Conservation (phyloP, 2,113 vertebrate species). For the Hemibagrus wyckioides region DNA sequence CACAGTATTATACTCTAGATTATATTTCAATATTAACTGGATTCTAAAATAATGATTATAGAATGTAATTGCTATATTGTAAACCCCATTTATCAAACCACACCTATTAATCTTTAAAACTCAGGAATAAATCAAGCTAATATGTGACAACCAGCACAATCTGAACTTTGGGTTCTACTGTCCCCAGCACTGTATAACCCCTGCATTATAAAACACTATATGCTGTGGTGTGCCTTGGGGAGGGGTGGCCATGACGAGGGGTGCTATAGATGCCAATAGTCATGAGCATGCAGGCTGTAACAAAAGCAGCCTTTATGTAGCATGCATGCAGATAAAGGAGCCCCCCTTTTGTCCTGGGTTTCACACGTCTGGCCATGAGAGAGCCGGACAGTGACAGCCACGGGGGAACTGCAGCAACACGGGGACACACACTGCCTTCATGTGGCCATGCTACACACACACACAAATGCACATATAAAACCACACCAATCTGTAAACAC, state of each 20-base stretch:
- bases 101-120: neutral
- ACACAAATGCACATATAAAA: conserved; percentile 35
- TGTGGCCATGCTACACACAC: conserved; percentile 32
- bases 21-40: neutral
- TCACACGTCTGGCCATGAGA: conserved; percentile 71
- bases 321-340: conserved; percentile 76
- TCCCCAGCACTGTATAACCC: neutral
- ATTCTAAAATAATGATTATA: neutral
- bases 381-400: conserved; percentile 67
- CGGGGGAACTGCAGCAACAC: conserved; percentile 64
- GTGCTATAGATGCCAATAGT: conserved; percentile 75
- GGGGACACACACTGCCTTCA: conserved; percentile 43
- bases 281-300: conserved; percentile 74
- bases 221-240: conserved; percentile 49
- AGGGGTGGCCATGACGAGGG: conserved; percentile 24
- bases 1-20: neutral
- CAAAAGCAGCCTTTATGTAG: conserved; percentile 78
- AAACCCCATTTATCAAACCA: neutral
- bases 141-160: neutral
- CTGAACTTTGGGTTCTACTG: conserved; percentile 4
- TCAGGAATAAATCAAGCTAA: neutral
- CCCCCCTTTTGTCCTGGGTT: conserved; percentile 74
- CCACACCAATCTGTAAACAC: conserved; percentile 30
- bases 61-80: neutral
- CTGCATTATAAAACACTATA: conserved; percentile 5